Percentiles rank a stretch among this genome's conserved stretches.
These are phyloP conservation scores for Eurosta solidaginis DNA, from an alignment of 1,140 invertebrate genomes.

Conservation along the genomic window DNA sequence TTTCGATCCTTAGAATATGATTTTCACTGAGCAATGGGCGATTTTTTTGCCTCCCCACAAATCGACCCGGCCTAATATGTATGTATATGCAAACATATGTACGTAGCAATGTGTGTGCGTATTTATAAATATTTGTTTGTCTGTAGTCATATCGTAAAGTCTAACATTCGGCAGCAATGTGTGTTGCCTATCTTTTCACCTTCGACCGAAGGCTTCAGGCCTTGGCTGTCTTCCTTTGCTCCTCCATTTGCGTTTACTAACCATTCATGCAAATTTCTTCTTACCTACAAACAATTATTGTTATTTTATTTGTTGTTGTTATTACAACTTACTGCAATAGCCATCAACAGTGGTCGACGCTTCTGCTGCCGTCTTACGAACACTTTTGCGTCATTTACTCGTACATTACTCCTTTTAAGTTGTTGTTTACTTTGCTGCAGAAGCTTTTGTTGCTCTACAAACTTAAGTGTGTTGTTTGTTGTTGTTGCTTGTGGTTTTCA, in stretches of 20 bases:
- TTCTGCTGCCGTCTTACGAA: constrained; percentile 10
- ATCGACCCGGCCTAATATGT: too few relatives aligned
- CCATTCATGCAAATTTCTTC: neutral
- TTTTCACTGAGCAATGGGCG: too few relatives aligned
- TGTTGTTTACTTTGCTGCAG: neutral
- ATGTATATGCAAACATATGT: neutral
- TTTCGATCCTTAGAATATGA: too few relatives aligned
- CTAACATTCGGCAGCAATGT: too few relatives aligned
- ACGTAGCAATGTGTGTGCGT: neutral
- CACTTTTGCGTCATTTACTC: constrained; percentile 25
- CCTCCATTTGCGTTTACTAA: too few relatives aligned
- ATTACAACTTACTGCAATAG: neutral
- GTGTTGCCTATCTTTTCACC: constrained; percentile 9
- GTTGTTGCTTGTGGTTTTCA: constrained; percentile 4
- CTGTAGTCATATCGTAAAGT: too few relatives aligned
- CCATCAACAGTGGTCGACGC: neutral
- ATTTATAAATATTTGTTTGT: too few relatives aligned
- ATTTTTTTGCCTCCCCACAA: neutral
- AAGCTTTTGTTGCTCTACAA: too few relatives aligned
- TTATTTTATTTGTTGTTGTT: neutral
- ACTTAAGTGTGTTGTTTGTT: neutral
- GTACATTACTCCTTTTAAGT: neutral
- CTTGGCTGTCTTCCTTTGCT: neutral
- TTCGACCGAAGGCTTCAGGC: neutral
- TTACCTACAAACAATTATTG: neutral